Conservation (phyloP, 2,888 invertebrate species). For the Synanthedon vespiformis region DNA sequence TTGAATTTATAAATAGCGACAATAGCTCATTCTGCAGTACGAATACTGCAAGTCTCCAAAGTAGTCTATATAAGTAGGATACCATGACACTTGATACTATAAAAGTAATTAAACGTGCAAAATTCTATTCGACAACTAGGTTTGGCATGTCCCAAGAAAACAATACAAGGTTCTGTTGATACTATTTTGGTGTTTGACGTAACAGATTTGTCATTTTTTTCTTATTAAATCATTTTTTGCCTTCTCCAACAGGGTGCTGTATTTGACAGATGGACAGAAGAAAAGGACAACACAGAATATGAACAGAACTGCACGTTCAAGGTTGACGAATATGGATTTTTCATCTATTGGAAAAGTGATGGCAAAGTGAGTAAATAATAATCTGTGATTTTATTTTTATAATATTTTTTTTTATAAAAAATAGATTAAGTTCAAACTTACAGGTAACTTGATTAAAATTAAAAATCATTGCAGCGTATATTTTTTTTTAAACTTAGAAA, state of each 20-base stretch:
- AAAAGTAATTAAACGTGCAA: too few relatives aligned
- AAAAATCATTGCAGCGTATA: too few relatives aligned
- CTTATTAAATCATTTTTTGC: not conserved
- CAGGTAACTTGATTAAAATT: not conserved
- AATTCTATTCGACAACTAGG: too few relatives aligned
- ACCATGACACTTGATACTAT: too few relatives aligned
- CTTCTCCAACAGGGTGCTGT: conserved; percentile 74
- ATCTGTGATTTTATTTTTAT: too few relatives aligned
- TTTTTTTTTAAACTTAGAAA: too few relatives aligned
- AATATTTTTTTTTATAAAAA: not conserved
- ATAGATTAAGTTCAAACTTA: not conserved
- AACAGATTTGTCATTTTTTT: not conserved
- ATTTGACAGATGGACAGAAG: conserved; percentile 99
- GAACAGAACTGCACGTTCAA: conserved; percentile 91
- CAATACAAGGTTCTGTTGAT: too few relatives aligned
- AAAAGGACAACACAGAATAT: conserved; percentile 90
- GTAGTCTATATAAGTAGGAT: too few relatives aligned
- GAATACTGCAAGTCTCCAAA: too few relatives aligned
- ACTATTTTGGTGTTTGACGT: not conserved
- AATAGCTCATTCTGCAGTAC: too few relatives aligned
- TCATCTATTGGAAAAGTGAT: conserved; percentile 98
- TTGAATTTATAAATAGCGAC: too few relatives aligned
- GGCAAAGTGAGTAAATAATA: conserved; percentile 76
- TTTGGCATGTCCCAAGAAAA: too few relatives aligned
- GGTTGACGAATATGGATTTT: conserved; percentile 98